Conservation (phyloP, 2,113 vertebrate species). For the Alexandromys fortis region DNA sequence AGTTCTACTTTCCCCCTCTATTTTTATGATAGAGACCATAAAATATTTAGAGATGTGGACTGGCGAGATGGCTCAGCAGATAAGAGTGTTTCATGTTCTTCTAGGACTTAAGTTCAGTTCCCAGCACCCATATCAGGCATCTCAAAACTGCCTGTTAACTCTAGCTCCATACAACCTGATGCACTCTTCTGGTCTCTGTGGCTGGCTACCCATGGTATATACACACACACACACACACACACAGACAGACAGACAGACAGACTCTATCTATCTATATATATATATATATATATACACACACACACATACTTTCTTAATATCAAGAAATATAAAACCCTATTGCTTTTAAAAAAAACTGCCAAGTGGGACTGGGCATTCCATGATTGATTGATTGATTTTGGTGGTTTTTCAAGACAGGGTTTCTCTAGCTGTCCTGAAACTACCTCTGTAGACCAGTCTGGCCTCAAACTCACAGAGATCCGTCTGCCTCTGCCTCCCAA, state of each 20-base stretch:
- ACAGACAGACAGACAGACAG: not conserved
- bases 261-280: no score
- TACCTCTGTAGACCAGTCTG: no score
- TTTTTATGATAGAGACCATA: not conserved
- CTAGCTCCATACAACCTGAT: not conserved
- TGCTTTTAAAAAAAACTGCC: not conserved
- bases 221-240: not conserved
- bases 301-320: not conserved
- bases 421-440: no score
- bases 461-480: no score
- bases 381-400: not conserved
- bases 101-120: not conserved
- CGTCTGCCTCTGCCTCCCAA: no score
- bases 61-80: not conserved
- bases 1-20: not conserved
- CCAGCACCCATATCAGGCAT: not conserved
- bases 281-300: not conserved
- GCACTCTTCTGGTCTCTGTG: not conserved
- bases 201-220: not conserved
- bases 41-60: not conserved
- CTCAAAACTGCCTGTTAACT: not conserved
- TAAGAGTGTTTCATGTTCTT: not conserved
- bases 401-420: no score
- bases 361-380: not conserved
- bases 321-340: not conserved